Evolutionary conservation across 2,888 invertebrate species (phyloP), one percentile per base, ranked within the genome.

Genomic region (Perizoma flavofasciatum): DNA sequence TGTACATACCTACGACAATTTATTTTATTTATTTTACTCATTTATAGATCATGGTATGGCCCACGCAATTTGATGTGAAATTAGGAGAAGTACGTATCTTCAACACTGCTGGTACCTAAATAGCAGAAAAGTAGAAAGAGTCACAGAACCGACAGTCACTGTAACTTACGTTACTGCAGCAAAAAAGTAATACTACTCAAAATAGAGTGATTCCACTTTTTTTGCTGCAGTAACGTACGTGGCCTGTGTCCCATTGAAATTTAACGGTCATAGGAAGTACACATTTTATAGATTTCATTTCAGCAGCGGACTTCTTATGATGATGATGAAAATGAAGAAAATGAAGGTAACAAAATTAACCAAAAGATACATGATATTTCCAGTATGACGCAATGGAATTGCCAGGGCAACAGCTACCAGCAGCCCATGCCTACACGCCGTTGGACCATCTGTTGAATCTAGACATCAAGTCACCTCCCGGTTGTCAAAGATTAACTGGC

Each of bases 401-500:
- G 9, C 86, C 93, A 4, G 93, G 93, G 9, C 88, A 90, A 57
- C 93, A 93, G 74, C 65, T 93, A 1, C 61, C 78, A 4, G 85
- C 94, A 7, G 84, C 93, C 1, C 90, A 89, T 52, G 93, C 94
- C 0, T 52, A 68, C 5, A 87, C 89, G 0, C 82, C 87, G 0
- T 68, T 94, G 22, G 93, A 93, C 47, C 93, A 94, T 68, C 61
- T 92, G 4, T 78, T 92, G 5, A 86, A 89, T 47, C 73, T 91
- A 56, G 85, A 89, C 53, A 83, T 94, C 41, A 88, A 88, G 60
- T 87, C 92, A 0, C 79, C 87, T 43, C 79, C 93, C 0, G 86
- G 85, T 0, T 87, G 86, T 59, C 89, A 92, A 67, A 82, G 93
- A 54, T 81, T 94, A 4, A 94, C 94, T 0, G 89, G 91, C 66